Evolutionary conservation across 92 coral and sea anemone species (phyloP), one percentile per base, ranked within the genome.

Genomic region (Epizoanthus stellaris): DNA sequence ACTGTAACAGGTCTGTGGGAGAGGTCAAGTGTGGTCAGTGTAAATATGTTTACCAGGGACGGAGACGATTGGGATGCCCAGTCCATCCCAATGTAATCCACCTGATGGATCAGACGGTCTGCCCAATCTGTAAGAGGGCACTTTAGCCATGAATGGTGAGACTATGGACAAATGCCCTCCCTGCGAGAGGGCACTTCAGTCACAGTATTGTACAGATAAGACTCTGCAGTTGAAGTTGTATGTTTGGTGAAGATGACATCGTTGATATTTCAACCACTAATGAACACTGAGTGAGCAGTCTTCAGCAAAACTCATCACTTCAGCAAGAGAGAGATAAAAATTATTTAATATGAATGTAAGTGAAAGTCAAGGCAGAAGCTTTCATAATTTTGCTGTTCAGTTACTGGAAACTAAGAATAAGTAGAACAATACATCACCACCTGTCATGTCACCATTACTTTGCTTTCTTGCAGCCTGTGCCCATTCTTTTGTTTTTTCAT

Each of bases 21-120:
- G 70, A 67, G 6, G 86, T 94, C 0, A 19, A n/a, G 17, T 94
- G 98, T 15, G 40, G 69, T 0, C 40, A 17, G 0, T 94, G 98
- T n/a, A 89, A 91, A 0, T 20, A 68, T 2, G 56, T 80, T 0
- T 94, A 92, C 65, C 38, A 64, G 8, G 98, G 98, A 0, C 81
- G 94, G 15, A 64, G 80, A 43, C 54, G 93, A 25, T 56, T 85
- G 1, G 82, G 77, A 1, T 94, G 98, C 75, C 60, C 61, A 3
- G 66, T 17, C 36, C 98, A 94, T 58, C 86, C 86, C 8, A 80
- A 87, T 15, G 82, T 75, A 0, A 92, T 94, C 2, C 95, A 94
- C 23, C 79, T 94, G 0, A 92, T 94, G 98, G 98, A 94, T 45
- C 80, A 88, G 13, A 63, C 56, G 2, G 63, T 52, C 1, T 94